Conservation (phyloP, 2,888 invertebrate genomes). For the Nymphalis urticae region DNA sequence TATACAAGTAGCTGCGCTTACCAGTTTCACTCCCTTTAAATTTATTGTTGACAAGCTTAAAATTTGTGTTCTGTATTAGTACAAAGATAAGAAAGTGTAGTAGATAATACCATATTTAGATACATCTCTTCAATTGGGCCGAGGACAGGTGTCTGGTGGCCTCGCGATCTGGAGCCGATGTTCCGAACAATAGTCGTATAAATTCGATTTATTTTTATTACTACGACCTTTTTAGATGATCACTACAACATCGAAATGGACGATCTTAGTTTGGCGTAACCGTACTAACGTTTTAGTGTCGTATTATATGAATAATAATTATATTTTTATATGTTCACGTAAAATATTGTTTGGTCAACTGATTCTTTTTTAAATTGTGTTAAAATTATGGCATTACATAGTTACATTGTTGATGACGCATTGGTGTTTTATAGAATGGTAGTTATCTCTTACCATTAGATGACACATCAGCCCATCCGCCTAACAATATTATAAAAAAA, state of each 20-base stretch:
- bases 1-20: no score
- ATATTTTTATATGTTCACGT: neutral
- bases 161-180: slow-evolving; percentile 38
- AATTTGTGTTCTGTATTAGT: no score
- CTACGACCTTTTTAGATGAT: slow-evolving; percentile 44
- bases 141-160: slow-evolving; percentile 61
- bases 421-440: no score
- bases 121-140: slow-evolving; percentile 37
- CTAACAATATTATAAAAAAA: no score
- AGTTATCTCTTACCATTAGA: no score
- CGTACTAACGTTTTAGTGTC: slow-evolving; percentile 11
- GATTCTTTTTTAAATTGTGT: no score
- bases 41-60: no score
- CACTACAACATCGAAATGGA: slow-evolving; percentile 33
- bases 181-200: slow-evolving; percentile 31
- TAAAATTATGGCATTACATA: no score
- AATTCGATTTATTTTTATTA: slow-evolving; percentile 51
- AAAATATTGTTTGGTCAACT: no score
- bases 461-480: no score
- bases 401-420: no score
- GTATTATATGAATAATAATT: neutral
- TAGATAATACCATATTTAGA: slow-evolving; percentile 27
- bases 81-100: slow-evolving; percentile 18
- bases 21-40: no score
- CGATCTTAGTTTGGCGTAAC: slow-evolving; percentile 23